Evolutionary conservation across 2,888 invertebrate species (phyloP).

Genomic region (Catonia carolina): DNA sequence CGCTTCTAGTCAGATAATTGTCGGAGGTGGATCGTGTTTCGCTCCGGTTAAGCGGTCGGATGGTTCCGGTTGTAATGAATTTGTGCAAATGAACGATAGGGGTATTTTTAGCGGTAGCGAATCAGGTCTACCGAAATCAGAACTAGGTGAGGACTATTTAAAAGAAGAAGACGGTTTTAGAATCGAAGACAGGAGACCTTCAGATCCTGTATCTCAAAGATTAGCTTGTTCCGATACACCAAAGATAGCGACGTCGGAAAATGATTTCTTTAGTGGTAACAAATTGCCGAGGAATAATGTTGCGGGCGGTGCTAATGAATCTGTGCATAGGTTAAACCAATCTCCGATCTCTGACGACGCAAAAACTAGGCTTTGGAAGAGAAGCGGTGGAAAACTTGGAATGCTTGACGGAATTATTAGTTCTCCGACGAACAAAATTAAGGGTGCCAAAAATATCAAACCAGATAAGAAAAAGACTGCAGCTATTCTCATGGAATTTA

Average conservation of each 20-base stretch:
- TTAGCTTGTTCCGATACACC: background rate
- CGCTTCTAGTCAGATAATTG: slow-evolving; percentile 25
- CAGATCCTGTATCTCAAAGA: slow-evolving; percentile 5
- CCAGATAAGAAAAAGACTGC: slow-evolving; percentile 69
- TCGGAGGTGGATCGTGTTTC: slow-evolving; percentile 21
- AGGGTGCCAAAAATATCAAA: slow-evolving; percentile 45
- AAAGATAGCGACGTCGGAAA: no score
- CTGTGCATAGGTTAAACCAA: no score
- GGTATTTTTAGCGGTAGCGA: background rate
- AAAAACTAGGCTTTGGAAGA: no score
- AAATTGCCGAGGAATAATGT: no score
- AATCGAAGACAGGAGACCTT: background rate
- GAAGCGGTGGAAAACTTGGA: slow-evolving; percentile 43
- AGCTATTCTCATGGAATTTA: slow-evolving; percentile 75
- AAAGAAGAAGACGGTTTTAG: slow-evolving; percentile 8
- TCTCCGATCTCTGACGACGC: no score
- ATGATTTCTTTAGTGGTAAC: no score
- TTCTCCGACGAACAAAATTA: slow-evolving; percentile 47
- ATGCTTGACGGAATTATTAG: slow-evolving; percentile 63
- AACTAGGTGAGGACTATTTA: background rate
- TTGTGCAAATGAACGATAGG: background rate
- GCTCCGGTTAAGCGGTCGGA: slow-evolving; percentile 21
- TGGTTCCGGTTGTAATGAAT: background rate
- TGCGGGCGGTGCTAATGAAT: no score
- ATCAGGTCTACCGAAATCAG: background rate